phyloP scores from a whole-genome alignment of 2,113 vertebrate species.

The Hystrix cristata region DNA sequence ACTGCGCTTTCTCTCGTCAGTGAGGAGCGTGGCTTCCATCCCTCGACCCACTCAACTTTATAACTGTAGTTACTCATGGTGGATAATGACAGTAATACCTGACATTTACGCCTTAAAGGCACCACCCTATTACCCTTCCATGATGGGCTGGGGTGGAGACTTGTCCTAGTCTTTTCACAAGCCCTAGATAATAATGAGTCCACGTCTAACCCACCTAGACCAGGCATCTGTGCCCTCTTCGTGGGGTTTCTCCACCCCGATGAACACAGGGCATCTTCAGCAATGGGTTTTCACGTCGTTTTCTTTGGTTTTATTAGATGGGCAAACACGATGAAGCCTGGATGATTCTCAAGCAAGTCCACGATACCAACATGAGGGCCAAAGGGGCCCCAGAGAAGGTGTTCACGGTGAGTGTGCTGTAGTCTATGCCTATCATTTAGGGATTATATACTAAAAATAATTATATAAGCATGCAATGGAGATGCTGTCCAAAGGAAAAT shows the following conservation, averaged over 20 bases:
- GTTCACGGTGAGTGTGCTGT: constrained; percentile 93
- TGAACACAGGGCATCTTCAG: neutral
- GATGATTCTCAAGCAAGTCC: constrained; percentile 98
- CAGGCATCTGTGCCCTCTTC: rapidly evolving
- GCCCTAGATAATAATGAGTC: rapidly evolving
- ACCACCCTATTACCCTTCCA: neutral
- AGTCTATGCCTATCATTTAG: neutral
- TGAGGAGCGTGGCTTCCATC: neutral
- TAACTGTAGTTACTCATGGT: neutral
- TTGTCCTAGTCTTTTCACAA: neutral
- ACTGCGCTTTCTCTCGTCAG: neutral
- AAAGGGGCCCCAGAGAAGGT: constrained; percentile 97
- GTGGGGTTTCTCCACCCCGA: neutral
- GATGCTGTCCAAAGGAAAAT: neutral
- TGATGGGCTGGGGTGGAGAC: neutral
- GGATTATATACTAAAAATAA: neutral
- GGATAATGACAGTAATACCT: rapidly evolving
- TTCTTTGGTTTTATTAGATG: constrained; percentile 88
- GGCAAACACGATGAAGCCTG: constrained; percentile 98
- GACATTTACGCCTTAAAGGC: neutral
- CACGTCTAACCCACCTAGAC: rapidly evolving
- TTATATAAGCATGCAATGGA: neutral
- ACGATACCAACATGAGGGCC: constrained; percentile 99
- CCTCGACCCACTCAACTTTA: neutral
- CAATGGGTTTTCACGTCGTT: neutral